These are phyloP conservation scores for Oreochromis mossambicus DNA, from an alignment of 2,797 vertebrate genomes.

Conservation along the genomic window DNA sequence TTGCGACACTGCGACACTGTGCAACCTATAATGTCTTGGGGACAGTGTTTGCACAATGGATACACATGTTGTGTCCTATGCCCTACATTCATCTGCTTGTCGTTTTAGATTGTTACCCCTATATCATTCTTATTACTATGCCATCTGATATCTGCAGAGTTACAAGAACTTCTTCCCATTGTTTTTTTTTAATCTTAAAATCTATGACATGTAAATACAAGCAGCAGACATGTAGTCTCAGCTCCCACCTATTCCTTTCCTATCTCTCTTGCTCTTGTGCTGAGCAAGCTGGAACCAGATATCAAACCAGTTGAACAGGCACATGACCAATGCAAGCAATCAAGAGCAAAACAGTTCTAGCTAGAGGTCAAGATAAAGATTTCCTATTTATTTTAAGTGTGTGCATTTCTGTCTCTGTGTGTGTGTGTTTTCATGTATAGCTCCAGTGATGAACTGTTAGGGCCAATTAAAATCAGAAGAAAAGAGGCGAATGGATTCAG, in stretches of 20 bases:
- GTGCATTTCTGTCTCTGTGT: not conserved
- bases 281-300: not conserved
- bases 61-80: not conserved
- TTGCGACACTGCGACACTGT: not conserved
- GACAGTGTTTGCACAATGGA: not conserved
- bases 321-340: not conserved
- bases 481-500: constrained; percentile 58
- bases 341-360: not conserved
- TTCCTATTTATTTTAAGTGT: constrained; percentile 2
- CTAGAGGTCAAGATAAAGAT: constrained; percentile 34
- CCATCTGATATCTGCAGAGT: not conserved
- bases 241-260: not conserved
- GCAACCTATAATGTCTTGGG: not conserved
- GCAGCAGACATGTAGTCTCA: not conserved
- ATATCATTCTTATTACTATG: not conserved
- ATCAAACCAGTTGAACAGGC: not conserved
- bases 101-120: fast-evolving
- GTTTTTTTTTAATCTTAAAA: not conserved
- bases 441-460: constrained; percentile 56
- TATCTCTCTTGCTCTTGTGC: not conserved
- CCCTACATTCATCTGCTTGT: not conserved
- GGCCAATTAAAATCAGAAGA: constrained; percentile 71
- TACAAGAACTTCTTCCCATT: not conserved
- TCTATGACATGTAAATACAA: not conserved
- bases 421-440: not conserved